phyloP scores from a whole-genome alignment of 2,888 invertebrate genomes.

The Aphodius sticticus region DNA sequence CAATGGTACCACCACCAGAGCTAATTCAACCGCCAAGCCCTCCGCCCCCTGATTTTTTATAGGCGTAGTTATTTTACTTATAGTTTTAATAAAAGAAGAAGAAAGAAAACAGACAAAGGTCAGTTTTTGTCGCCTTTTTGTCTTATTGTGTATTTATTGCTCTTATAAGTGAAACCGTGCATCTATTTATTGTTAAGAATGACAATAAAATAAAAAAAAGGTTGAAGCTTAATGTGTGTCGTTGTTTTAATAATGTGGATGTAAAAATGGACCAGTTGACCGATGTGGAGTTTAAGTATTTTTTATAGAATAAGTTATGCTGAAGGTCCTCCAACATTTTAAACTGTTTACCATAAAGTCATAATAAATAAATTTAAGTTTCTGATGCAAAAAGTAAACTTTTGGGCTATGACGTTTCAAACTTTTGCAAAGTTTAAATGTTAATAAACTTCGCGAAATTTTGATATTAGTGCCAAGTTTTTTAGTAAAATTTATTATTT shows the following conservation, averaged over 20 bases:
- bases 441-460: too few species aligned
- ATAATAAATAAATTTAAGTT: too few species aligned
- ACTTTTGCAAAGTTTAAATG: too few species aligned
- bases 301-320: too few species aligned
- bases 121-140: constrained; percentile 17
- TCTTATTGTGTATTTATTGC: constrained; percentile 33
- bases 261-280: too few species aligned
- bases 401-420: too few species aligned
- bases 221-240: constrained; percentile 11
- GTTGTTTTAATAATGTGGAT: background rate
- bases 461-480: too few species aligned
- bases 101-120: background rate
- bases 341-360: too few species aligned
- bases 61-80: constrained; percentile 18
- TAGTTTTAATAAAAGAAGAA: constrained; percentile 17
- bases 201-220: constrained; percentile 12
- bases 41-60: constrained; percentile 48
- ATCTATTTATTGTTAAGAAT: constrained; percentile 26
- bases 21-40: constrained; percentile 41
- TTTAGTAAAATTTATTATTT: too few species aligned
- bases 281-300: too few species aligned
- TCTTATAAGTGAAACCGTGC: constrained; percentile 30
- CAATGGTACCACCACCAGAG: background rate
- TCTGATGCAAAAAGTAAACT: too few species aligned
- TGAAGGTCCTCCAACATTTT: too few species aligned